Percentiles rank a stretch among this genome's conserved stretches.
These are phyloP conservation scores for Tipula vernalis DNA, from an alignment of 2,888 invertebrate species.

Conservation along the genomic window DNA sequence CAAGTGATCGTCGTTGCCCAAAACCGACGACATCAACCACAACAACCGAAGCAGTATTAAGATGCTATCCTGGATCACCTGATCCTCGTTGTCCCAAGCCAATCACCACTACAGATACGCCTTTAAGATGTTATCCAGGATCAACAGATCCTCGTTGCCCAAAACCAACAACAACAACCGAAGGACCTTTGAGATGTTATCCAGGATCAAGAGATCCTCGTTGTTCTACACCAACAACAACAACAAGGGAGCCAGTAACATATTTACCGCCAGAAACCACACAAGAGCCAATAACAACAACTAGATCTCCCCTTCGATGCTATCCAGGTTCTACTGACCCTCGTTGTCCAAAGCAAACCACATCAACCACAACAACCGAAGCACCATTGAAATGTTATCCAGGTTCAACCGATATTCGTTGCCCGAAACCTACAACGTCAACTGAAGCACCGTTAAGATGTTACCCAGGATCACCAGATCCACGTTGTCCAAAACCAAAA, in stretches of 20 bases:
- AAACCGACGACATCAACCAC: constrained; percentile 22
- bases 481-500: constrained; percentile 23
- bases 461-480: constrained; percentile 26
- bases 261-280: constrained; percentile 21
- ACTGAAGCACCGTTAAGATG: constrained; percentile 23
- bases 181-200: too few species aligned
- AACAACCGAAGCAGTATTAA: constrained; percentile 14
- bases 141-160: too few species aligned
- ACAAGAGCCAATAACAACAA: constrained; percentile 21
- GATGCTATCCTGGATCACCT: constrained; percentile 20
- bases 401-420: constrained; percentile 27
- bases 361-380: not conserved
- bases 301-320: constrained; percentile 31
- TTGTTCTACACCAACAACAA: too few species aligned
- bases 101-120: too few species aligned
- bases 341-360: constrained; percentile 22
- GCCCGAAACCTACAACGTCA: constrained; percentile 18
- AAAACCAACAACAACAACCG: constrained; percentile 15
- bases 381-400: constrained; percentile 21
- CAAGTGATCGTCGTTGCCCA: constrained; percentile 26
- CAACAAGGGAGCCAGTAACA: constrained; percentile 17
- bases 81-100: too few species aligned
- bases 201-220: too few species aligned
- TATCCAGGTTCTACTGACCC: constrained; percentile 30
- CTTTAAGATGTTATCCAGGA: too few species aligned